Conservation (phyloP, 2,888 invertebrate species). For the Drosophila macrospina region DNA sequence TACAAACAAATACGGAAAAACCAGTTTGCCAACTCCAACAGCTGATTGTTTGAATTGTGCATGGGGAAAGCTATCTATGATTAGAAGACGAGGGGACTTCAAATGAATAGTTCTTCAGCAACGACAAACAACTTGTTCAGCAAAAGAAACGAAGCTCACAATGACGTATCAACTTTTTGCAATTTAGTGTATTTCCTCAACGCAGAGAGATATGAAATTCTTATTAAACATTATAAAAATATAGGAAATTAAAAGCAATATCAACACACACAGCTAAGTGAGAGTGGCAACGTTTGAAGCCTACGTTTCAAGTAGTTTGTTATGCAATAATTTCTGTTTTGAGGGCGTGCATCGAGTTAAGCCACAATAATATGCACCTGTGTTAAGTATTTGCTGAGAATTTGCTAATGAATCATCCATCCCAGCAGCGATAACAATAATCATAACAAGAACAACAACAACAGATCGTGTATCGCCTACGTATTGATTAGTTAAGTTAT, state of each 20-base stretch:
- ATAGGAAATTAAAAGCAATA: slow-evolving; percentile 15
- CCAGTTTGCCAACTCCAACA: slow-evolving; percentile 3
- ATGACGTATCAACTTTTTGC: slow-evolving; percentile 5
- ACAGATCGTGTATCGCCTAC: slow-evolving; percentile 30
- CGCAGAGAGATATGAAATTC: not conserved
- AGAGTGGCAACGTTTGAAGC: slow-evolving; percentile 11
- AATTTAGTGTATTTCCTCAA: slow-evolving; percentile 19
- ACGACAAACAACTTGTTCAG: slow-evolving; percentile 16
- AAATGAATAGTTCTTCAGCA: not conserved
- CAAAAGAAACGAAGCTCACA: no score
- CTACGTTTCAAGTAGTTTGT: slow-evolving; percentile 25
- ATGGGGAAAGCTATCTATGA: not conserved
- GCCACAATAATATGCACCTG: slow-evolving; percentile 36
- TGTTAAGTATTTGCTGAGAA: slow-evolving; percentile 28
- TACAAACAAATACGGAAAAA: not conserved
- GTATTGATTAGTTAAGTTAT: slow-evolving; percentile 38
- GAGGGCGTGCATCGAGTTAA: slow-evolving; percentile 27
- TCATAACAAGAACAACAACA: slow-evolving; percentile 9
- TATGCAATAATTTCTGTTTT: slow-evolving; percentile 35
- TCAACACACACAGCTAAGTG: not conserved
- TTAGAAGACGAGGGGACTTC: not conserved
- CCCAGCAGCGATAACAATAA: slow-evolving; percentile 17
- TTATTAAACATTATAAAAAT: not conserved
- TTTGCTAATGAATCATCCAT: slow-evolving; percentile 44
- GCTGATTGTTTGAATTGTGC: not conserved